Evolutionary conservation across 1,140 invertebrate genomes (phyloP).

Genomic region (Idris sp.): DNA sequence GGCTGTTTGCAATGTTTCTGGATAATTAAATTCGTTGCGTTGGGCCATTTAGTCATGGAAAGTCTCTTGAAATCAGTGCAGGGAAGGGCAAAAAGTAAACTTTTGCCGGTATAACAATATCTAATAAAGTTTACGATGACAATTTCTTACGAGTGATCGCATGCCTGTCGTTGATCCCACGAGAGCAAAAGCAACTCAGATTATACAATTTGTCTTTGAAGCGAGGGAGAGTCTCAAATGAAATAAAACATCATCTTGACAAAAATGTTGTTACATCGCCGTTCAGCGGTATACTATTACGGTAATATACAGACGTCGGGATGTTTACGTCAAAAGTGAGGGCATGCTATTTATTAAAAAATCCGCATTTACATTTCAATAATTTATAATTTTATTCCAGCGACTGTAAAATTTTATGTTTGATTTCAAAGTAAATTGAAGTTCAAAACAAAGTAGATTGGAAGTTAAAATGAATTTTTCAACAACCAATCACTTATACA

Average conservation of each 20-base stretch:
- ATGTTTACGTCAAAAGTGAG: constrained; percentile 46
- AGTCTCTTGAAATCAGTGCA: constrained; percentile 31
- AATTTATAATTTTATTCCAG: no score
- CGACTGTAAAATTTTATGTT: no score
- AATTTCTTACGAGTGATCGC: constrained; percentile 28
- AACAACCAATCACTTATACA: no score
- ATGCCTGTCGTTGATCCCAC: constrained; percentile 59
- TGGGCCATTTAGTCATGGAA: constrained; percentile 2
- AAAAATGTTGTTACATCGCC: constrained; percentile 54
- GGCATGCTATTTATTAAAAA: constrained; percentile 7
- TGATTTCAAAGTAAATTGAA: no score
- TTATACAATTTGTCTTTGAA: constrained; percentile 66
- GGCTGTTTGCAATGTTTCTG: constrained; percentile 12
- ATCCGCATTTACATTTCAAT: constrained; percentile 14
- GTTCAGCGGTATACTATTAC: constrained; percentile 21
- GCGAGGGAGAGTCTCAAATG: constrained; percentile 61
- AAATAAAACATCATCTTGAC: constrained; percentile 68
- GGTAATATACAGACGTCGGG: constrained; percentile 17
- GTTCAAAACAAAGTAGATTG: no score
- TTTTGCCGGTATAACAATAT: constrained; percentile 23
- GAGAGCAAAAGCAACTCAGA: constrained; percentile 68
- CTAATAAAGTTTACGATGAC: constrained; percentile 57
- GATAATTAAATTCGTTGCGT: constrained; percentile 24
- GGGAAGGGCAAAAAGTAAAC: constrained; percentile 13
- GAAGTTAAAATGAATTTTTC: no score